A percentile compares a stretch with the other conserved stretches of the same genome.
These are phyloP conservation scores for Drosophila mettleri DNA, from an alignment of 2,888 invertebrate genomes.

Conservation along the genomic window DNA sequence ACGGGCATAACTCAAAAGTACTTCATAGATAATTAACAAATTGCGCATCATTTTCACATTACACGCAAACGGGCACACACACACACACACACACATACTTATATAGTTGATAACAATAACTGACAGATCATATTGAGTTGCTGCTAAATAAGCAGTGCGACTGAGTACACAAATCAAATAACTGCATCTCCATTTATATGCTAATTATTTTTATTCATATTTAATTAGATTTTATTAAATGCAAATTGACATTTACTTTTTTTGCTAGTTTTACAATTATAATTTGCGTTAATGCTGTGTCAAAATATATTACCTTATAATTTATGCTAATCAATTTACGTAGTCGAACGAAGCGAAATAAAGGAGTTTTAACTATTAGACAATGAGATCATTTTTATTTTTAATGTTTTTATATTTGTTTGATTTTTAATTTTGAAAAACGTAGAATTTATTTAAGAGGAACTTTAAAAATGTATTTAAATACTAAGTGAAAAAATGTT, in stretches of 20 bases:
- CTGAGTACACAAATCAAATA: constrained; percentile 69
- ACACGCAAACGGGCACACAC: constrained; percentile 9
- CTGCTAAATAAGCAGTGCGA: constrained; percentile 43
- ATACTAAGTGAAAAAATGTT: no score
- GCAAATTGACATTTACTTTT: neutral
- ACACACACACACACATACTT: neutral
- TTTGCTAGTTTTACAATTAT: constrained; percentile 13
- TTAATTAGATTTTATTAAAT: constrained; percentile 62
- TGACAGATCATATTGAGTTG: constrained; percentile 27
- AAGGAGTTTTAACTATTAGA: neutral
- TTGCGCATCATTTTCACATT: constrained; percentile 62
- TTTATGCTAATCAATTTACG: neutral
- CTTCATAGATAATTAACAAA: constrained; percentile 76
- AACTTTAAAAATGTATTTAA: no score
- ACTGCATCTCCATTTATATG: constrained; percentile 62
- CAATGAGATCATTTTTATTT: no score
- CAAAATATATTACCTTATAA: constrained; percentile 22
- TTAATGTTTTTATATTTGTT: no score
- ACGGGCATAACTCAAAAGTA: constrained; percentile 38
- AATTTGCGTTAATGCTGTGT: constrained; percentile 8
- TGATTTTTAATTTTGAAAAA: no score
- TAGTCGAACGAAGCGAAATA: accelerated
- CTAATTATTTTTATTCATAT: constrained; percentile 72
- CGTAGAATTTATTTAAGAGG: no score
- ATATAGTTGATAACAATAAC: constrained; percentile 32